phyloP scores from a whole-genome alignment of 2,888 invertebrate genomes.

The Pheosia gnoma region DNA sequence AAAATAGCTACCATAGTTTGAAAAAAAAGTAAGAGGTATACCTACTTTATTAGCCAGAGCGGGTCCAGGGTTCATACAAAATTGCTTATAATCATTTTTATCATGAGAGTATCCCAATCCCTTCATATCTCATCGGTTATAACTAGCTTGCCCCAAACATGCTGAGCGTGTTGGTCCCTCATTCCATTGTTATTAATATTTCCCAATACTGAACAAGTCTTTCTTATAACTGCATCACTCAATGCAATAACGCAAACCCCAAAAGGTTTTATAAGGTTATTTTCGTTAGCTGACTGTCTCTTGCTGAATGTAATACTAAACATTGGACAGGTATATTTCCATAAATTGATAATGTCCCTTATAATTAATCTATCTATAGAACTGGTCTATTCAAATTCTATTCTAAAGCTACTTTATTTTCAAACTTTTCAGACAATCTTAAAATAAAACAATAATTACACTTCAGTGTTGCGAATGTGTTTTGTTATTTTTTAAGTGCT shows the following conservation, averaged over 20 bases:
- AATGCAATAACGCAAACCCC: not conserved
- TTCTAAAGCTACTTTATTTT: conserved; percentile 20
- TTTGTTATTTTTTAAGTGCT: conserved; percentile 34
- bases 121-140: too few species aligned
- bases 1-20: too few species aligned
- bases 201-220: not conserved
- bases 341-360: conserved; percentile 22
- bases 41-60: too few species aligned
- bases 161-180: not conserved
- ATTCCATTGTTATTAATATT: not conserved
- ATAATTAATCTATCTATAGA: conserved; percentile 16
- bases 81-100: too few species aligned
- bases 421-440: not conserved
- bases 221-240: not conserved
- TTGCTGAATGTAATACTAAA: conserved; percentile 17
- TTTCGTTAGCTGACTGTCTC: not conserved
- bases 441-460: not conserved
- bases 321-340: conserved; percentile 19
- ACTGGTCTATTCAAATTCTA: conserved; percentile 26
- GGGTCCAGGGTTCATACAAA: too few species aligned
- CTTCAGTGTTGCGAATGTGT: conserved; percentile 12
- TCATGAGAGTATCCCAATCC: too few species aligned
- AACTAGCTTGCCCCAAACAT: not conserved
- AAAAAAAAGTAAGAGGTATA: too few species aligned
- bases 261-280: not conserved